Conservation (phyloP, 2,888 invertebrate genomes). For the Cepaea hortensis region DNA sequence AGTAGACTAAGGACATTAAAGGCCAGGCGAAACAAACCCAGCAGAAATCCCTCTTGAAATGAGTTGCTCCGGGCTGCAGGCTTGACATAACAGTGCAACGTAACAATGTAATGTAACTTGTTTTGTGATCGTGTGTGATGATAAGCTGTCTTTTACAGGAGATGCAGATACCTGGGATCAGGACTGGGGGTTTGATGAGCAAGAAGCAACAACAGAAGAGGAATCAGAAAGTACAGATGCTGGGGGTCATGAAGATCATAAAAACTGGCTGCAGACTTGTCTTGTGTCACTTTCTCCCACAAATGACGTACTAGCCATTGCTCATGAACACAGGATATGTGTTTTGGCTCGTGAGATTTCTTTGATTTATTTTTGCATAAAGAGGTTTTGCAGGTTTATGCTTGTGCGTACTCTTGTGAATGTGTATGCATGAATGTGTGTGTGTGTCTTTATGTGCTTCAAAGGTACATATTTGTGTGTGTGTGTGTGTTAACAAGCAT, state of each 20-base stretch:
- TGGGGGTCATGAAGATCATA: constrained; percentile 50
- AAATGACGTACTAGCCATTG: constrained; percentile 84
- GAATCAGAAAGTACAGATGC: constrained; percentile 51
- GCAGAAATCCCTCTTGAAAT: no score
- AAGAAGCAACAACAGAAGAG: constrained; percentile 53
- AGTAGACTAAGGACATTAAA: no score
- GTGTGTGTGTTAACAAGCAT: no score
- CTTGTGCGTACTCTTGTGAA: no score
- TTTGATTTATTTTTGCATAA: no score
- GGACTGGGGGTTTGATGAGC: constrained; percentile 72
- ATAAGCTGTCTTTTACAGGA: constrained; percentile 7
- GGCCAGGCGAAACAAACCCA: no score
- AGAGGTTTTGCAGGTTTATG: no score
- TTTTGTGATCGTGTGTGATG: neutral
- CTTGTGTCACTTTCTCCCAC: constrained; percentile 83
- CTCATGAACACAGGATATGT: constrained; percentile 82
- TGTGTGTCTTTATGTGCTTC: no score
- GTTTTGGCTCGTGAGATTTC: constrained; percentile 78
- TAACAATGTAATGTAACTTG: neutral
- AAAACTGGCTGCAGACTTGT: constrained; percentile 83
- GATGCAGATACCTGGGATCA: constrained; percentile 65
- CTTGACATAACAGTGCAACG: no score
- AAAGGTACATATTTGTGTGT: no score
- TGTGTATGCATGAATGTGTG: no score
- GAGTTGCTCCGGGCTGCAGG: no score